These are phyloP conservation scores for Steinernema carpocapsae DNA, from an alignment of 2,888 invertebrate species.

Conservation along the genomic window DNA sequence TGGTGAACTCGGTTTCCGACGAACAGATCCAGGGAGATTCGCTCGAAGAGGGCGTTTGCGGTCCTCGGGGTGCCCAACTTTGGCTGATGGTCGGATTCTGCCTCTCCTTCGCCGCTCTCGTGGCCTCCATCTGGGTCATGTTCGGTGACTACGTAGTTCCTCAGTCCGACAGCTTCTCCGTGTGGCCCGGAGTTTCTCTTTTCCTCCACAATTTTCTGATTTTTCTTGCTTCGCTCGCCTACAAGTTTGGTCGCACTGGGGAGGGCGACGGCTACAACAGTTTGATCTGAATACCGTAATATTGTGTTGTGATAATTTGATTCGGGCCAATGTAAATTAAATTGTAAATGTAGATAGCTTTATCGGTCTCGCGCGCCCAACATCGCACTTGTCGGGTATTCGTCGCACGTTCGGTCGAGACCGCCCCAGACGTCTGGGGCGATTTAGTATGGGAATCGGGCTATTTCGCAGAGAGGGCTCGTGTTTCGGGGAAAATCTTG, in stretches of 20 bases:
- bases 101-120: slow-evolving; percentile 77
- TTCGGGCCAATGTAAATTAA: too few species aligned
- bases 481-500: too few species aligned
- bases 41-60: slow-evolving; percentile 71
- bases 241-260: slow-evolving; percentile 94
- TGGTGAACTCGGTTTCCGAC: slow-evolving; percentile 96
- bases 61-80: slow-evolving; percentile 82
- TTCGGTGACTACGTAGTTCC: slow-evolving; percentile 90
- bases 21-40: slow-evolving; percentile 81
- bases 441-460: too few species aligned
- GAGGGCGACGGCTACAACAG: slow-evolving; percentile 78
- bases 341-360: too few species aligned
- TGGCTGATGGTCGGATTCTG: slow-evolving; percentile 97
- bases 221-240: slow-evolving; percentile 84
- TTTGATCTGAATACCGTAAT: too few species aligned
- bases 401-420: too few species aligned
- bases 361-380: too few species aligned
- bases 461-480: too few species aligned
- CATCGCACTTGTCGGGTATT: too few species aligned
- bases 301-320: too few species aligned
- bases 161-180: slow-evolving; percentile 86
- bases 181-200: slow-evolving; percentile 88
- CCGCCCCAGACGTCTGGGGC: too few species aligned
- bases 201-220: slow-evolving; percentile 93
- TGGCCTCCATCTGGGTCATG: slow-evolving; percentile 93